phyloP scores from a whole-genome alignment of 2,888 invertebrate genomes.

The Chromoteleia sp. region DNA sequence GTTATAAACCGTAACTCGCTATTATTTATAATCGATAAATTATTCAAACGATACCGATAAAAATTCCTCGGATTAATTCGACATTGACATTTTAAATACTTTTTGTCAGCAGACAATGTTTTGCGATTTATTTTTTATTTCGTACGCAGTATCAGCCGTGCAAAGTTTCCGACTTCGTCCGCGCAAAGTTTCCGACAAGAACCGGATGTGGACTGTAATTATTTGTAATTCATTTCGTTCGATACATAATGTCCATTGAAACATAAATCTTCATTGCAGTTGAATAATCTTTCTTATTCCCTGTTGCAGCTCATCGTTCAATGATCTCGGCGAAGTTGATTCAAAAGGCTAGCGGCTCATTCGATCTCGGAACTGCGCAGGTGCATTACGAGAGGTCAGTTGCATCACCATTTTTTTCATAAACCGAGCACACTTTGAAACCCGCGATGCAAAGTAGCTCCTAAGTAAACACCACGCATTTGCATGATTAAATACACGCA shows the following conservation, averaged over 20 bases:
- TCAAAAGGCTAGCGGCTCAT: conserved; percentile 87
- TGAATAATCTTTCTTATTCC: conserved; percentile 62
- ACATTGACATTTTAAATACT: too few species aligned
- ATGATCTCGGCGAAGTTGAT: conserved; percentile 92
- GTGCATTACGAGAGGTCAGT: conserved; percentile 94
- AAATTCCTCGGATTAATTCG: too few species aligned
- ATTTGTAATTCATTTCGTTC: conserved; percentile 60
- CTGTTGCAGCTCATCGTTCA: conserved; percentile 89
- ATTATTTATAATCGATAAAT: too few species aligned
- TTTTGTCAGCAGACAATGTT: too few species aligned
- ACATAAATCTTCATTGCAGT: conserved; percentile 56
- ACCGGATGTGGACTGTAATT: conserved; percentile 49
- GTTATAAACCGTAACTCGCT: too few species aligned
- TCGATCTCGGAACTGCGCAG: conserved; percentile 92
- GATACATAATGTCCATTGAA: conserved; percentile 66
- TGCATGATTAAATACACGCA: conserved; percentile 52
- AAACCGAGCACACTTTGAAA: conserved; percentile 53
- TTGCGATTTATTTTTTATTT: too few species aligned
- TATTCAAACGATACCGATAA: too few species aligned
- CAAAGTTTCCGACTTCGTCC: conserved; percentile 2
- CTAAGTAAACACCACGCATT: conserved; percentile 52
- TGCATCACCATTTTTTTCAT: conserved; percentile 63
- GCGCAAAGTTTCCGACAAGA: conserved; percentile 46
- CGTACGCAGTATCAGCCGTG: neutral
- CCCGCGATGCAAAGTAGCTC: conserved; percentile 53